phyloP scores from a whole-genome alignment of 2,888 invertebrate genomes.

The Platypus cylindrus region DNA sequence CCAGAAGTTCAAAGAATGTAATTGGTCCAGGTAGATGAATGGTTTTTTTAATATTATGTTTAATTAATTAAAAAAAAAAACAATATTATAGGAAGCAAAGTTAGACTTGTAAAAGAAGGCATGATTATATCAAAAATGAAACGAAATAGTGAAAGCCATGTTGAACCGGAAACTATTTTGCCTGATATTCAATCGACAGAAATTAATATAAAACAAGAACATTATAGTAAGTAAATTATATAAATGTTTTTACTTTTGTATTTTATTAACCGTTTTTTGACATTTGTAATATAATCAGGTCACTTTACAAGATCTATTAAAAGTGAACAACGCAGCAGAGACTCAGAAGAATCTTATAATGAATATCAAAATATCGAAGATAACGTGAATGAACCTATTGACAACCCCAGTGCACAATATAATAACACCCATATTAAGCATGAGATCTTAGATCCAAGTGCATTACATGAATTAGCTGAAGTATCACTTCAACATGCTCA shows the following conservation, averaged over 20 bases:
- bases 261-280: too few relatives aligned
- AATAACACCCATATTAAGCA: slow-evolving; percentile 24
- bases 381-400: too few relatives aligned
- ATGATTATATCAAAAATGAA: slow-evolving; percentile 33
- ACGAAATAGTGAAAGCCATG: slow-evolving; percentile 22
- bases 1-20: slow-evolving; percentile 22
- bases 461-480: slow-evolving; percentile 40
- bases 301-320: too few relatives aligned
- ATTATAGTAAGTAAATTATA: not conserved
- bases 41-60: not conserved
- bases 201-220: slow-evolving; percentile 13
- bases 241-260: not conserved
- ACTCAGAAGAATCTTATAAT: too few relatives aligned
- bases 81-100: slow-evolving; percentile 18
- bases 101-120: slow-evolving; percentile 33
- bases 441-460: slow-evolving; percentile 35
- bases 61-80: too few relatives aligned
- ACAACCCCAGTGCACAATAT: too few relatives aligned
- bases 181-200: slow-evolving; percentile 11
- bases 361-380: too few relatives aligned
- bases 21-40: slow-evolving; percentile 30
- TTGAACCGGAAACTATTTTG: slow-evolving; percentile 24
- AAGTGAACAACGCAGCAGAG: too few relatives aligned
- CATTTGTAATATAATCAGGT: too few relatives aligned
- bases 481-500: slow-evolving; percentile 35